A percentile compares a stretch with the other conserved stretches of the same genome.
Evolutionary conservation across 2,113 vertebrate species (phyloP).

Genomic region (Mohoua ochrocephala): DNA sequence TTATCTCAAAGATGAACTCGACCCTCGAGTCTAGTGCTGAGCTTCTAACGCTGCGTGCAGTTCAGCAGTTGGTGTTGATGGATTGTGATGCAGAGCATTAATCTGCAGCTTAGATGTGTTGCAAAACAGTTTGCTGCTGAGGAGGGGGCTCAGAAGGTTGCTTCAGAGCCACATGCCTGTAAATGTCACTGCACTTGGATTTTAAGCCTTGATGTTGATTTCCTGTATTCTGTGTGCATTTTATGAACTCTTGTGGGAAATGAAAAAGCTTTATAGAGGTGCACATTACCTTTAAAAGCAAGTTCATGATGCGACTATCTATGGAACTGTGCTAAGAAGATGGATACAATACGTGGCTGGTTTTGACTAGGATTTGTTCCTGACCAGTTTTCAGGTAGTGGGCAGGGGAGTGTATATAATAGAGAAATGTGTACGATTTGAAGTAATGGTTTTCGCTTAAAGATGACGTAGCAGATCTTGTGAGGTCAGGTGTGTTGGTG

Average conservation of each 20-base stretch:
- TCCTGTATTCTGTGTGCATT: neutral
- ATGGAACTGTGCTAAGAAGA: neutral
- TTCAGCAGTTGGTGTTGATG: neutral
- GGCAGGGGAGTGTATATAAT: neutral
- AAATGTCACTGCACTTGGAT: neutral
- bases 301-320: neutral
- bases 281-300: neutral
- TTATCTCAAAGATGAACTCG: constrained; percentile 4
- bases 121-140: neutral
- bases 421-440: neutral
- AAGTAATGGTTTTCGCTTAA: neutral
- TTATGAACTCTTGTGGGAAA: neutral
- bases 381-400: neutral
- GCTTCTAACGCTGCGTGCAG: neutral
- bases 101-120: neutral
- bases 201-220: neutral
- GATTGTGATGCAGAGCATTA: neutral
- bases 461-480: neutral
- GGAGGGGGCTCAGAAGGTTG: neutral
- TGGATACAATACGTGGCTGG: neutral
- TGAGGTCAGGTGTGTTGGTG: neutral
- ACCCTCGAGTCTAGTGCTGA: neutral
- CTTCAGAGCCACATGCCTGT: neutral
- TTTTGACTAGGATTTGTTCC: neutral
- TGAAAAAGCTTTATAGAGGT: neutral